Conservation (phyloP, 2,797 vertebrate species). For the Morelia viridis region DNA sequence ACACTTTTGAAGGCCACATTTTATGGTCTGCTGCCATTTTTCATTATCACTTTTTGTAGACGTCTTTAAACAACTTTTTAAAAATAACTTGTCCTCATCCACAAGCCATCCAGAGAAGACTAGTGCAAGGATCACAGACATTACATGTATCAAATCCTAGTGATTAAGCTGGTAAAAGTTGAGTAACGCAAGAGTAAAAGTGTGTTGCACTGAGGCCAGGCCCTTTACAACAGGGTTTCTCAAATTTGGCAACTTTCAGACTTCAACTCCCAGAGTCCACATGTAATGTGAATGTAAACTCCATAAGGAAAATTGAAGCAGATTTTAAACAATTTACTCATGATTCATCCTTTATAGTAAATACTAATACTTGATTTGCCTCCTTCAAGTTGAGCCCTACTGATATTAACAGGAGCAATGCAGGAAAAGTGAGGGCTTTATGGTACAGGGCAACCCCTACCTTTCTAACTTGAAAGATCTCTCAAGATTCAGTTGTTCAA, state of each 20-base stretch:
- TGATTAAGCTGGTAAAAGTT: not conserved
- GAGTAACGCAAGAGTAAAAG: not conserved
- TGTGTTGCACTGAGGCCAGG: not conserved
- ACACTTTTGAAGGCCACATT: not conserved
- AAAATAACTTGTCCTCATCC: not conserved
- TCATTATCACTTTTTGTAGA: not conserved
- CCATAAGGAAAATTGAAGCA: not conserved
- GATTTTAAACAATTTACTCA: not conserved
- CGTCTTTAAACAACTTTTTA: not conserved
- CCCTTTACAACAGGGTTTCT: not conserved
- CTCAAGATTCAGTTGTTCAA: not conserved
- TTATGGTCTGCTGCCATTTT: not conserved
- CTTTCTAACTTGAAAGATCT: not conserved
- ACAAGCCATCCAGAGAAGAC: not conserved
- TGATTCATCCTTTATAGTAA: not conserved
- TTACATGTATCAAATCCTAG: not conserved
- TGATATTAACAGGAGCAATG: not conserved
- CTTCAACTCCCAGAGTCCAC: not conserved
- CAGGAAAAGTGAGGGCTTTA: not conserved
- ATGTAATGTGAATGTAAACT: not conserved
- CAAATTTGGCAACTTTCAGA: not conserved
- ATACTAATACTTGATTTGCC: not conserved
- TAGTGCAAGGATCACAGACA: too few relatives aligned
- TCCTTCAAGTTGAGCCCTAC: not conserved
- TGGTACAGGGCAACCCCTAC: not conserved